These are phyloP conservation scores for Sinocyclocheilus anophthalmus DNA, from an alignment of 2,113 vertebrate genomes.

Conservation along the genomic window DNA sequence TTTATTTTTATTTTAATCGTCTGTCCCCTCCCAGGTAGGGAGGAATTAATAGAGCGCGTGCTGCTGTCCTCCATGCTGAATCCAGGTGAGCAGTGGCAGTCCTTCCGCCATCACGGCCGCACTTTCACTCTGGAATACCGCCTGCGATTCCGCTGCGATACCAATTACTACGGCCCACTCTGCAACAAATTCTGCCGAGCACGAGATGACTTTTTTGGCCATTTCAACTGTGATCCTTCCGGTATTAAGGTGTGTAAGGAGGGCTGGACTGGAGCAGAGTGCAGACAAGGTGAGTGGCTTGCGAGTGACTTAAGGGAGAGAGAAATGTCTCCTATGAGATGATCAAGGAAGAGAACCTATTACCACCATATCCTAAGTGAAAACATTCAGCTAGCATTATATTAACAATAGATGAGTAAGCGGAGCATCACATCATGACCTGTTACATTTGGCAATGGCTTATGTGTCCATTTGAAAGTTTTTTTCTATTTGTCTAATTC, in stretches of 20 bases:
- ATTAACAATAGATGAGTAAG: constrained; percentile 1
- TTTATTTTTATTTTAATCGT: neutral
- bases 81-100: constrained; percentile 79
- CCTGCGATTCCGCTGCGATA: constrained; percentile 77
- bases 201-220: constrained; percentile 78
- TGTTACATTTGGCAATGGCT: neutral
- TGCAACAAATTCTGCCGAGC: constrained; percentile 78
- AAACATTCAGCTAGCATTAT: neutral
- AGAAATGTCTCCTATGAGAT: neutral
- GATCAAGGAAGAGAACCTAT: constrained; percentile 5
- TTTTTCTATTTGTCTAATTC: neutral
- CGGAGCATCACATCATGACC: neutral
- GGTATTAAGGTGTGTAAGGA: constrained; percentile 84
- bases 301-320: neutral
- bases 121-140: constrained; percentile 77
- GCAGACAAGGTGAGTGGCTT: constrained; percentile 67
- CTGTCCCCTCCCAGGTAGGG: constrained; percentile 66
- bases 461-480: neutral
- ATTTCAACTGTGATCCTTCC: constrained; percentile 78
- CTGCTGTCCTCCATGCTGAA: constrained; percentile 80
- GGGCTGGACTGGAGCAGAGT: constrained; percentile 75
- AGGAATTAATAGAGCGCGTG: constrained; percentile 78
- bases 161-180: constrained; percentile 78
- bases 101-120: constrained; percentile 74
- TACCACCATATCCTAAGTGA: neutral